Evolutionary conservation across 1,140 invertebrate species (phyloP).

Genomic region (Orchesella cincta): DNA sequence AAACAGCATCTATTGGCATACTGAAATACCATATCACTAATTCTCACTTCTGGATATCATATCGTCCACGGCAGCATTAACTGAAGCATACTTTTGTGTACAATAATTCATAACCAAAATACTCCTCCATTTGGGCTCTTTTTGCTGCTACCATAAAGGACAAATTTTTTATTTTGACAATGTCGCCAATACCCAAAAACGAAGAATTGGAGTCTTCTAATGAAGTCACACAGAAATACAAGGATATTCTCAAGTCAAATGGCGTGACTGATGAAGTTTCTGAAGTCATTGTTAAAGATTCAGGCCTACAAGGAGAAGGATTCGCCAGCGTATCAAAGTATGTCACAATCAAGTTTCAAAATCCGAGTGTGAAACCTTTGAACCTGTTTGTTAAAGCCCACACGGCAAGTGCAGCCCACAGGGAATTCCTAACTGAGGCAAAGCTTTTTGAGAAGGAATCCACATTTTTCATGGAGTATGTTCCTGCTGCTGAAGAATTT

Average conservation of each 20-base stretch:
- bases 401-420: not conserved
- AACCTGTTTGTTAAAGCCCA: not conserved
- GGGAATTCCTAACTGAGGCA: not conserved
- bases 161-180: too few relatives aligned
- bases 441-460: not conserved
- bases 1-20: too few relatives aligned
- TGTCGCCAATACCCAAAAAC: too few relatives aligned
- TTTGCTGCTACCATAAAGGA: too few relatives aligned
- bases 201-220: too few relatives aligned
- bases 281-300: not conserved
- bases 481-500: not conserved
- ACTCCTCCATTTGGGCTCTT: too few relatives aligned
- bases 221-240: too few relatives aligned
- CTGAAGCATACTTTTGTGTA: too few relatives aligned
- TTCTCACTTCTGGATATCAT: too few relatives aligned
- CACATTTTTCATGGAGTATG: not conserved
- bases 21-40: too few relatives aligned
- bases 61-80: too few relatives aligned
- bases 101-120: too few relatives aligned
- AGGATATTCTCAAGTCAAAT: not conserved
- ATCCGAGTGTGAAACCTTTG: not conserved
- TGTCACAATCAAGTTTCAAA: not conserved
- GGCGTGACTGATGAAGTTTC: not conserved
- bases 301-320: not conserved
- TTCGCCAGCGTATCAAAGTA: not conserved